phyloP scores from a whole-genome alignment of 1,140 invertebrate genomes.

The Heliconius himera region DNA sequence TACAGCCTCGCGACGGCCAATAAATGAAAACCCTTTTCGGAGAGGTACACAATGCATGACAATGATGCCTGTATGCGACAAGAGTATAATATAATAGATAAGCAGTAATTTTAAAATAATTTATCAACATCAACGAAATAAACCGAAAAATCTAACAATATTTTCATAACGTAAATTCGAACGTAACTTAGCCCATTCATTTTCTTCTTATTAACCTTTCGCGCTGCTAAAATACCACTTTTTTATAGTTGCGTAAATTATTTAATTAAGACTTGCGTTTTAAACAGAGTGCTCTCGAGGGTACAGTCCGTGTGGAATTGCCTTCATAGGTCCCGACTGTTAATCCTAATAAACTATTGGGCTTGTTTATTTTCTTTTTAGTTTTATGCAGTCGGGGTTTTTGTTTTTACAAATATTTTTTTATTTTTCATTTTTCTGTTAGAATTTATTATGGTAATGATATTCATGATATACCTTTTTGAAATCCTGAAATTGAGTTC shows the following conservation, averaged over 20 bases:
- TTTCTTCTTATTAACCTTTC: slow-evolving; percentile 25
- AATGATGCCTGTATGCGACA: neutral
- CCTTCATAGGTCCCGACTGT: no score
- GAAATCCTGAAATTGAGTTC: no score
- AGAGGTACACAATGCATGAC: neutral
- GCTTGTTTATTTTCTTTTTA: no score
- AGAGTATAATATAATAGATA: neutral
- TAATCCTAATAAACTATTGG: no score
- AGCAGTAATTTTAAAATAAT: neutral
- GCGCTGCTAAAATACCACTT: slow-evolving; percentile 20
- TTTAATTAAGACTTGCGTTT: slow-evolving; percentile 30
- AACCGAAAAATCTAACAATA: neutral
- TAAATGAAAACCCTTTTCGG: neutral
- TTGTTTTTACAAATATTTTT: no score
- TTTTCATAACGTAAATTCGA: neutral
- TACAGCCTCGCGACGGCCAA: neutral
- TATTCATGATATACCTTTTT: no score
- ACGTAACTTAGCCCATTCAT: neutral
- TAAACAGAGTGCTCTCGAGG: slow-evolving; percentile 23
- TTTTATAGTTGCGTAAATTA: slow-evolving; percentile 27
- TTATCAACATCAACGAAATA: neutral
- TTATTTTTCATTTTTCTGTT: no score
- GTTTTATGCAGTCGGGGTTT: no score
- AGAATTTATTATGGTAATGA: no score
- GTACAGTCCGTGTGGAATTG: slow-evolving; percentile 30